A percentile compares a stretch with the other conserved stretches of the same genome.
phyloP scores from a whole-genome alignment of 2,888 invertebrate species.

The Quadroppia sp. region DNA sequence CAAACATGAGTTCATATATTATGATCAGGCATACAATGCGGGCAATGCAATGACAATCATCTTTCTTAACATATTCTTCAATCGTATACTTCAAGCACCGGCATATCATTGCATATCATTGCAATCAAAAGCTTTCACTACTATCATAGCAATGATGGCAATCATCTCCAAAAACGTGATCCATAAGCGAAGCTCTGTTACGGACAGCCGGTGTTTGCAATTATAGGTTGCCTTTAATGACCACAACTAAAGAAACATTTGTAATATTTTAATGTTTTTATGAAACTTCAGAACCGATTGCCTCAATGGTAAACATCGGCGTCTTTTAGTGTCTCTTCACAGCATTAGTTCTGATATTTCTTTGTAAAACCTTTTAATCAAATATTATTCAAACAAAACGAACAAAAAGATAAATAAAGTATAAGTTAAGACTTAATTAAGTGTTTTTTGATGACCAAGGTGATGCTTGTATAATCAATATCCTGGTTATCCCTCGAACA shows the following conservation, averaged over 20 bases:
- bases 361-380: too few species aligned
- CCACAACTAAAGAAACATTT: conserved; percentile 20
- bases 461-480: too few species aligned
- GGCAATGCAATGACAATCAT: conserved; percentile 14
- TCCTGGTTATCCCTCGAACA: too few species aligned
- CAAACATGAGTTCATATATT: conserved; percentile 31
- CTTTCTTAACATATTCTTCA: not conserved
- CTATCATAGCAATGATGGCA: not conserved
- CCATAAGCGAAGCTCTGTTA: not conserved
- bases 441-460: too few species aligned
- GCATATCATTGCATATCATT: not conserved
- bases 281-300: not conserved
- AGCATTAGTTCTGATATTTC: too few species aligned
- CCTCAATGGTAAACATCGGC: not conserved
- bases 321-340: too few species aligned
- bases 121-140: not conserved
- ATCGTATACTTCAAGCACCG: not conserved
- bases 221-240: conserved; percentile 15
- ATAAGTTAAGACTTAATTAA: too few species aligned
- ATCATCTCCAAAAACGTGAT: conserved; percentile 29
- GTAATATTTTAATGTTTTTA: conserved; percentile 1
- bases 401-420: too few species aligned
- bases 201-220: conserved; percentile 9
- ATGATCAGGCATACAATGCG: conserved; percentile 13
- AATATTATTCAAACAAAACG: too few species aligned